Evolutionary conservation across 2,113 vertebrate genomes (phyloP).

Genomic region (Pithys albifrons): DNA sequence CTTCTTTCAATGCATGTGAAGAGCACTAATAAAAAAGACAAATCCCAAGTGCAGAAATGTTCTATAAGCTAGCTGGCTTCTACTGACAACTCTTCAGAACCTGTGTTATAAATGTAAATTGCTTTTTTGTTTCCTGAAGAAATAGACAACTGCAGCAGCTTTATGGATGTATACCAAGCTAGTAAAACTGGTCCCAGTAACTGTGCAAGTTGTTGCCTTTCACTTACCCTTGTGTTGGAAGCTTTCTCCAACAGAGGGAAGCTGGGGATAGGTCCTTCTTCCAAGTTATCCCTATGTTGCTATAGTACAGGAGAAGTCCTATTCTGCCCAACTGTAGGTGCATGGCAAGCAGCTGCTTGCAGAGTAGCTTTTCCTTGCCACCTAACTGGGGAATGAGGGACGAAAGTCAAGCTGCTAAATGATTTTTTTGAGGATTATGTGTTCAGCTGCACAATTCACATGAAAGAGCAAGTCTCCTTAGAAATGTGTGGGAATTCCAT

Average conservation of each 20-base stretch:
- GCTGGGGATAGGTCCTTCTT: background rate
- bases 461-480: background rate
- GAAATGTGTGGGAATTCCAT: accelerated
- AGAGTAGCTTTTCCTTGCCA: background rate
- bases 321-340: background rate
- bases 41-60: background rate
- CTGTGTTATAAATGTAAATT: background rate
- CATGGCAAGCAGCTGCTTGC: background rate
- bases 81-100: background rate
- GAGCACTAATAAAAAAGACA: background rate
- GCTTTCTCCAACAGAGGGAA: background rate
- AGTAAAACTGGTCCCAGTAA: background rate
- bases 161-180: background rate
- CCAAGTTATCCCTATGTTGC: background rate
- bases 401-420: background rate
- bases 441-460: background rate
- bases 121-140: background rate
- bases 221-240: background rate
- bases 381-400: background rate
- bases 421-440: background rate
- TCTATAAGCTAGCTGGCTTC: background rate
- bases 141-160: background rate
- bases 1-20: background rate
- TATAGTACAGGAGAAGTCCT: background rate
- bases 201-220: background rate